phyloP scores from a whole-genome alignment of 1,140 invertebrate genomes.

The Panagrolaimus sp. region DNA sequence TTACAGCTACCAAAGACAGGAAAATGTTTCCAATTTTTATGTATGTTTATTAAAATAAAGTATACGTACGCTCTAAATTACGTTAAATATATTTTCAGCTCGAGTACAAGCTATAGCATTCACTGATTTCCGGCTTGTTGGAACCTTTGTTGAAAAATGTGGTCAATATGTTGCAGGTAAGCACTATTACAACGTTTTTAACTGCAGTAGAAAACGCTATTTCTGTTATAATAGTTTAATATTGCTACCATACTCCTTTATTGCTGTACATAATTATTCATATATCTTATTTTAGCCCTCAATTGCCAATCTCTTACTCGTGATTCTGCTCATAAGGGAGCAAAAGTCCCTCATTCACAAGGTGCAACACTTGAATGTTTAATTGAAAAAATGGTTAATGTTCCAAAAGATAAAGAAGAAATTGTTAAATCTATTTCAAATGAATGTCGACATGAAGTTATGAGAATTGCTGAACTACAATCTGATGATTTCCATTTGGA shows the following conservation, averaged over 20 bases:
- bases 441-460: conserved; percentile 72
- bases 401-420: conserved; percentile 61
- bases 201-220: no score
- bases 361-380: conserved; percentile 50
- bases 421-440: conserved; percentile 45
- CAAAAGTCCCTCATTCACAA: background rate
- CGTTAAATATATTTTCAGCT: no score
- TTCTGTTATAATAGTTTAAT: no score
- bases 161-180: conserved; percentile 70
- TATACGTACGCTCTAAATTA: no score
- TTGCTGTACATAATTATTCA: no score
- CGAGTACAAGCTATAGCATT: conserved; percentile 51
- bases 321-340: conserved; percentile 62
- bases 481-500: conserved; percentile 85
- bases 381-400: conserved; percentile 67
- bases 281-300: no score
- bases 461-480: conserved; percentile 78
- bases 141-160: conserved; percentile 75
- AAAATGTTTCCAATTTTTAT: conserved; percentile 47
- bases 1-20: conserved; percentile 35
- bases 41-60: no score
- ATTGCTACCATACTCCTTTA: no score
- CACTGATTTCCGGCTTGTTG: conserved; percentile 71
- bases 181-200: no score
- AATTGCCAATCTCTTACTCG: conserved; percentile 70